phyloP scores from a whole-genome alignment of 2,797 vertebrate genomes.

The Fistularia tabacaria region DNA sequence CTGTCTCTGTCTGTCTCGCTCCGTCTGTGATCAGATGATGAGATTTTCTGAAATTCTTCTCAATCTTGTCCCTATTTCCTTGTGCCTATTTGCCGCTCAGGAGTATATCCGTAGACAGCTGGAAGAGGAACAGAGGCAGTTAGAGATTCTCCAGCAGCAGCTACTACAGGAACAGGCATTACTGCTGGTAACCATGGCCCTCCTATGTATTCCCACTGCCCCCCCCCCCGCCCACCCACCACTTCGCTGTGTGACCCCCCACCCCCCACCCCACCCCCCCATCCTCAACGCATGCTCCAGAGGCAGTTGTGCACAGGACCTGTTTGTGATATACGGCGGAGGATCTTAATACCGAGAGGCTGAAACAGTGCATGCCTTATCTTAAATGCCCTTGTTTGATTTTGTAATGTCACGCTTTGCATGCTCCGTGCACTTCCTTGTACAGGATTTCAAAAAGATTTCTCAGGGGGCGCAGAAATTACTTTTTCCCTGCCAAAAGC shows the following conservation, averaged over 20 bases:
- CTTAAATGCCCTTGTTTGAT: constrained; percentile 13
- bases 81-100: constrained; percentile 76
- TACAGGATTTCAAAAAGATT: constrained; percentile 36
- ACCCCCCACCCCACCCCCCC: constrained; percentile 21
- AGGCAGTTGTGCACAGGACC: too few species aligned
- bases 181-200: constrained; percentile 88
- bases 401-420: constrained; percentile 27
- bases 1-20: constrained; percentile 20
- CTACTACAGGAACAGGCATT: constrained; percentile 98
- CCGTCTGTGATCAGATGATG: constrained; percentile 16
- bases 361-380: constrained; percentile 4
- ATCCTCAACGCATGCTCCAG: constrained; percentile 39
- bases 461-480: too few species aligned
- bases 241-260: constrained; percentile 11
- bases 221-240: constrained; percentile 41
- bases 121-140: constrained; percentile 99
- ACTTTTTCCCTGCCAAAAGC: too few species aligned
- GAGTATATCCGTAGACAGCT: constrained; percentile 99
- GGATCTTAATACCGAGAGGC: too few species aligned
- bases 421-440: constrained; percentile 22
- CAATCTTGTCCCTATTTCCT: constrained; percentile 38
- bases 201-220: constrained; percentile 25
- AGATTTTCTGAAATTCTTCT: constrained; percentile 34
- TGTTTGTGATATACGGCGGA: too few species aligned
- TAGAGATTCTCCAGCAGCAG: constrained; percentile 99